phyloP scores from a whole-genome alignment of 1,140 invertebrate genomes.

The Aradophagus sp. region DNA sequence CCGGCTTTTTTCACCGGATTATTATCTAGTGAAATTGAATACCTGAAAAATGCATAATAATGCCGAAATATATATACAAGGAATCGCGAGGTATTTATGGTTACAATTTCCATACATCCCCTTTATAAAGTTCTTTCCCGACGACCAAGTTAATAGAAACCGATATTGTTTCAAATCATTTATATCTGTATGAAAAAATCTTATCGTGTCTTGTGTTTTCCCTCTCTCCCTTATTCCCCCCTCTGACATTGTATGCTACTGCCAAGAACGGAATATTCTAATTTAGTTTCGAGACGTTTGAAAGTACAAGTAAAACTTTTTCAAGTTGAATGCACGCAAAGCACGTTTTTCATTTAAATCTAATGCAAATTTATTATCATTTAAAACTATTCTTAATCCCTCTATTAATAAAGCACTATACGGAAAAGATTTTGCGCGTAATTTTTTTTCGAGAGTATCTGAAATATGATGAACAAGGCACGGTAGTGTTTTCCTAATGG shows the following conservation, averaged over 20 bases:
- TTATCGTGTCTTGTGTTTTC: too few relatives aligned
- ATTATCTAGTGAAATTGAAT: slow-evolving; percentile 8
- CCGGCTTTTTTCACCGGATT: neutral
- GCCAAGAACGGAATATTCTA: too few relatives aligned
- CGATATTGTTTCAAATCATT: slow-evolving; percentile 2
- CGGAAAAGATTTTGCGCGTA: slow-evolving; percentile 9
- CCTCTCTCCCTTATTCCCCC: too few relatives aligned
- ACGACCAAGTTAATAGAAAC: slow-evolving; percentile 3
- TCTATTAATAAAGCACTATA: slow-evolving; percentile 18
- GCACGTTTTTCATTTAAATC: slow-evolving; percentile 12
- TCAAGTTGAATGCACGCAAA: neutral
- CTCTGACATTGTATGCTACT: too few relatives aligned
- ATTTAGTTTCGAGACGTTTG: too few relatives aligned
- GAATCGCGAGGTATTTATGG: slow-evolving; percentile 2
- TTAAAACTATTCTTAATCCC: slow-evolving; percentile 15
- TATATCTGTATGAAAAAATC: slow-evolving; percentile 1
- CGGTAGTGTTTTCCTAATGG: slow-evolving; percentile 44
- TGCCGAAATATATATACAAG: neutral
- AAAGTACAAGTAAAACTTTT: too few relatives aligned
- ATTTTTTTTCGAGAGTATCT: slow-evolving; percentile 18
- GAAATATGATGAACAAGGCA: slow-evolving; percentile 36
- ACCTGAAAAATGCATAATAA: slow-evolving; percentile 5
- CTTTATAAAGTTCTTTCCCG: neutral
- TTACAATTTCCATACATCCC: slow-evolving; percentile 4
- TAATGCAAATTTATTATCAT: slow-evolving; percentile 10